Conservation (phyloP, 2,888 invertebrate genomes). For the Drosophila tanythrix region DNA sequence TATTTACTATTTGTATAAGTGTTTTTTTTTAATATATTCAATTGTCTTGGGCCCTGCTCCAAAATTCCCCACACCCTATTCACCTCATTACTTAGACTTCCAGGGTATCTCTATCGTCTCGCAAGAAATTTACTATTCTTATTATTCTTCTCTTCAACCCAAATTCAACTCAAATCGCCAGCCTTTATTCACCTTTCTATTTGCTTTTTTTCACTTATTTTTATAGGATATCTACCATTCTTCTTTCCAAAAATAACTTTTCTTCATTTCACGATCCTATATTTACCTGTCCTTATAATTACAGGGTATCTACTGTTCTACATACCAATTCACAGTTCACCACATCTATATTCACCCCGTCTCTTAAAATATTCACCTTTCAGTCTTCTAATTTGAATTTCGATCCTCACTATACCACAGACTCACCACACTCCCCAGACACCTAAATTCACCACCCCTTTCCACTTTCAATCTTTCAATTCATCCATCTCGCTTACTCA, state of each 20-base stretch:
- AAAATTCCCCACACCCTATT: neutral
- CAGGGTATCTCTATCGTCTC: neutral
- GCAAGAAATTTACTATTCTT: neutral
- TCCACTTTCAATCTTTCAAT: neutral
- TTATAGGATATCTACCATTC: neutral
- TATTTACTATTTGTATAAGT: too few relatives aligned
- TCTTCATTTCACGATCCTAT: neutral
- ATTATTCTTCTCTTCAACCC: neutral
- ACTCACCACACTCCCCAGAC: neutral
- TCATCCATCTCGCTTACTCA: conserved; percentile 86
- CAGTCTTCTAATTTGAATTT: too few relatives aligned
- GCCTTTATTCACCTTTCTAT: neutral
- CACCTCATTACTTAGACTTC: neutral
- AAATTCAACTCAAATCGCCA: neutral
- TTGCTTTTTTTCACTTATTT: neutral
- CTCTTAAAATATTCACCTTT: neutral
- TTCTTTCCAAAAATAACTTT: neutral
- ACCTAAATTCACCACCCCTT: neutral
- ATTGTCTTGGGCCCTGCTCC: fast-evolving
- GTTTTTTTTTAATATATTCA: neutral
- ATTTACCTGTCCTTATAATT: too few relatives aligned
- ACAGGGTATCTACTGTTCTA: neutral
- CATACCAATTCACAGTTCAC: neutral
- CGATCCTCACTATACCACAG: neutral
- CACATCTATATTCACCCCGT: neutral